Conservation (phyloP, 1,140 invertebrate species). For the Drosophila sulfurigaster region DNA sequence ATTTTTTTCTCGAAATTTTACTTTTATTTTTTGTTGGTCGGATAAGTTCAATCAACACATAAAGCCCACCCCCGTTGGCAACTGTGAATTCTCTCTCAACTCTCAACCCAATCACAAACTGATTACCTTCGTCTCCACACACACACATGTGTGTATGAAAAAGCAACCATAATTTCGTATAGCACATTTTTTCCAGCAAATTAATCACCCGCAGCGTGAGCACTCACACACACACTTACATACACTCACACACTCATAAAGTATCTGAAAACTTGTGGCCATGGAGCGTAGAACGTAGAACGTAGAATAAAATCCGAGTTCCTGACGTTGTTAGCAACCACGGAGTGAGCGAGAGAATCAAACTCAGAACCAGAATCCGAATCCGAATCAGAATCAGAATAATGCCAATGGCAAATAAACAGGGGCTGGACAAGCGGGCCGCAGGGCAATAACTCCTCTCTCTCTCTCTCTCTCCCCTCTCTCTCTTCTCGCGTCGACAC, state of each 20-base stretch:
- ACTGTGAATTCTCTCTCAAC: too few species aligned
- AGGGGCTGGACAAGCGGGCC: slow-evolving; percentile 41
- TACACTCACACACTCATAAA: slow-evolving; percentile 15
- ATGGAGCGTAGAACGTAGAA: slow-evolving; percentile 13
- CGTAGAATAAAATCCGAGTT: slow-evolving; percentile 33
- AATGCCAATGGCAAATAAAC: slow-evolving; percentile 70
- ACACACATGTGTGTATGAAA: slow-evolving; percentile 2
- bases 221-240: slow-evolving; percentile 32
- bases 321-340: slow-evolving; percentile 41
- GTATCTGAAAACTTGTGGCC: slow-evolving; percentile 34
- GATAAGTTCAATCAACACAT: slow-evolving; percentile 31
- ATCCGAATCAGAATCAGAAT: slow-evolving; percentile 49
- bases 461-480: slow-evolving; percentile 1
- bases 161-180: slow-evolving; percentile 41
- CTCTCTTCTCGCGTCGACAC: slow-evolving; percentile 6
- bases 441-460: slow-evolving; percentile 57
- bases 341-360: slow-evolving; percentile 28
- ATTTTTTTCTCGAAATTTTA: neutral
- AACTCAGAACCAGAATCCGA: slow-evolving; percentile 43
- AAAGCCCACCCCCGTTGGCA: slow-evolving; percentile 4
- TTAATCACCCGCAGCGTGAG: slow-evolving; percentile 72
- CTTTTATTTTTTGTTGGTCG: neutral
- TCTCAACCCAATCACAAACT: slow-evolving; percentile 39
- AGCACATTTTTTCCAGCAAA: slow-evolving; percentile 63
- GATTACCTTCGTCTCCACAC: slow-evolving; percentile 56